Evolutionary conservation across 2,797 vertebrate species (phyloP).

Genomic region (Smutsia temminckii): DNA sequence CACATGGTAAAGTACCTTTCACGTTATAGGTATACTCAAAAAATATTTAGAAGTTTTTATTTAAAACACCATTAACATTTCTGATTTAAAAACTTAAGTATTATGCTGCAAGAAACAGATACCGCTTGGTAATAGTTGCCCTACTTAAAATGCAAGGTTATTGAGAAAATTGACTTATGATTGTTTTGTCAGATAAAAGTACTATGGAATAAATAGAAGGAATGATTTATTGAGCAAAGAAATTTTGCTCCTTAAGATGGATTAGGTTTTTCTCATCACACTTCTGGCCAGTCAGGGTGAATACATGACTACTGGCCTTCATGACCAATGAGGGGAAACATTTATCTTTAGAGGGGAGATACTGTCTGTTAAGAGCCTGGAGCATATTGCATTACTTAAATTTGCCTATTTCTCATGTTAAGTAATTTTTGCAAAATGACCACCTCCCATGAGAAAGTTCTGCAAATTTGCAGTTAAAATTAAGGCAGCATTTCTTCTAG

Average conservation of each 20-base stretch:
- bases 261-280: not conserved
- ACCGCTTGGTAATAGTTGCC: not conserved
- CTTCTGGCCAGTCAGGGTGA: not conserved
- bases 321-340: not conserved
- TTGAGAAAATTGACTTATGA: not conserved
- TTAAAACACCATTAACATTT: not conserved
- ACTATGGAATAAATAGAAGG: not conserved
- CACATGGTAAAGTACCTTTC: not conserved
- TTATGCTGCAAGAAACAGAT: not conserved
- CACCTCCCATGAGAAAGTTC: not conserved
- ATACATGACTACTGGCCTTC: not conserved
- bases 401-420: slow-evolving; percentile 7
- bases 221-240: not conserved
- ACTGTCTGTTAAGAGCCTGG: not conserved
- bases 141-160: not conserved
- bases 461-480: not conserved
- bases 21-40: not conserved
- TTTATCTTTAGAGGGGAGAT: not conserved
- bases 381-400: not conserved
- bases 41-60: not conserved
- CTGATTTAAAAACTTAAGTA: not conserved
- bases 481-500: not conserved
- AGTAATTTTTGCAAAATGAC: not conserved
- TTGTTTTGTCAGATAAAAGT: not conserved
- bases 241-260: not conserved